Percentiles rank a stretch among this genome's conserved stretches.
phyloP scores from a whole-genome alignment of 1,140 invertebrate species.

The Drosophila bifasciata region DNA sequence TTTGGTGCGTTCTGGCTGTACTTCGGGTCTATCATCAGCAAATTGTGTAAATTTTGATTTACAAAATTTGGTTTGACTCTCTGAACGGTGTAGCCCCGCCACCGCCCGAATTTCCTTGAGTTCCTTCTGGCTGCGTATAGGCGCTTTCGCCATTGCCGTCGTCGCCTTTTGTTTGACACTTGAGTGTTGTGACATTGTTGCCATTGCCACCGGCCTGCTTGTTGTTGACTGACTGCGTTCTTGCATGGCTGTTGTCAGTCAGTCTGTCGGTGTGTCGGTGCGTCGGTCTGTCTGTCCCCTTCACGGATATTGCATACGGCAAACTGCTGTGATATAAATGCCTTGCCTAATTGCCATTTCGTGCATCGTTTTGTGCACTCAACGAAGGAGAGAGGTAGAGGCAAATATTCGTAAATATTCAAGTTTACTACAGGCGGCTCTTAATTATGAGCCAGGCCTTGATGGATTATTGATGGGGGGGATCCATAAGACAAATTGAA shows the following conservation, averaged over 20 bases:
- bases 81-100: not conserved
- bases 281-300: conserved; percentile 23
- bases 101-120: conserved; percentile 3
- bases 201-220: conserved; percentile 48
- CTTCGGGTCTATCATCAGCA: not conserved
- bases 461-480: too few relatives aligned
- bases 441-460: conserved; percentile 5
- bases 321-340: conserved; percentile 51
- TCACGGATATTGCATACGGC: conserved; percentile 61
- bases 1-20: conserved; percentile 2
- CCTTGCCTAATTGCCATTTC: conserved; percentile 58
- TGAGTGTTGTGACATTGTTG: conserved; percentile 67
- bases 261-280: not conserved
- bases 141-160: conserved; percentile 46
- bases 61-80: not conserved
- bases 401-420: conserved; percentile 8
- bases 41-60: conserved; percentile 15
- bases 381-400: not conserved
- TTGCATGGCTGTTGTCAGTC: conserved; percentile 7
- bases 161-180: conserved; percentile 69
- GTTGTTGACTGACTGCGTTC: conserved; percentile 21
- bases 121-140: conserved; percentile 3
- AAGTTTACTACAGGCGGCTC: conserved; percentile 21
- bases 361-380: conserved; percentile 16
- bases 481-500: conserved; percentile 1